Evolutionary conservation across 2,113 vertebrate genomes (phyloP).

Genomic region (Proteles cristata): DNA sequence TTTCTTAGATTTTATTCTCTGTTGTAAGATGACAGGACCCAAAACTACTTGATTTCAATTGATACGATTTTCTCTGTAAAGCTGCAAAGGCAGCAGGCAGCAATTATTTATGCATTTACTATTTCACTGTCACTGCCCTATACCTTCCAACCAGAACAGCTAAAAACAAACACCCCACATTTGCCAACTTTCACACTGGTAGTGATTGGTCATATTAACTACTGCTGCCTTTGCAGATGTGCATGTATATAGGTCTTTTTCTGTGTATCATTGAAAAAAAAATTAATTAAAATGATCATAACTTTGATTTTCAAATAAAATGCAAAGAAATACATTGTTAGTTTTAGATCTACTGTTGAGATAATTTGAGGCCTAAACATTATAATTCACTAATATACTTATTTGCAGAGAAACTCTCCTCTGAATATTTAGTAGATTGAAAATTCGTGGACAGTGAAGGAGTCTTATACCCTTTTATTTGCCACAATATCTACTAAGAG

Average conservation of each 20-base stretch:
- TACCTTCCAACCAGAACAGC: slow-evolving; percentile 19
- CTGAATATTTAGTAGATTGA: slow-evolving; percentile 27
- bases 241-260: neutral
- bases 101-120: slow-evolving; percentile 66
- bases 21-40: slow-evolving; percentile 67
- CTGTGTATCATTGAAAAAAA: neutral
- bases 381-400: neutral
- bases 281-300: neutral
- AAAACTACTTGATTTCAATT: slow-evolving; percentile 73
- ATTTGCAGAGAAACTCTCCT: slow-evolving; percentile 28
- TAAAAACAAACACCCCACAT: slow-evolving; percentile 44
- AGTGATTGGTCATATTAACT: neutral
- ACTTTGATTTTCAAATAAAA: slow-evolving; percentile 28
- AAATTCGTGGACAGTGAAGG: neutral
- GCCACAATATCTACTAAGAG: neutral
- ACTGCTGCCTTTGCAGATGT: neutral
- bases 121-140: slow-evolving; percentile 53
- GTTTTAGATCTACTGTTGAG: neutral
- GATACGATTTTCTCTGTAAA: slow-evolving; percentile 63
- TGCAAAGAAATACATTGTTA: slow-evolving; percentile 32
- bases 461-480: neutral
- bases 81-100: slow-evolving; percentile 59
- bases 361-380: neutral
- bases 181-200: neutral
- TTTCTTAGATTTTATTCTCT: slow-evolving; percentile 71